These are phyloP conservation scores for Sceliomorpha sp. DNA, from an alignment of 2,888 invertebrate species.

Conservation along the genomic window DNA sequence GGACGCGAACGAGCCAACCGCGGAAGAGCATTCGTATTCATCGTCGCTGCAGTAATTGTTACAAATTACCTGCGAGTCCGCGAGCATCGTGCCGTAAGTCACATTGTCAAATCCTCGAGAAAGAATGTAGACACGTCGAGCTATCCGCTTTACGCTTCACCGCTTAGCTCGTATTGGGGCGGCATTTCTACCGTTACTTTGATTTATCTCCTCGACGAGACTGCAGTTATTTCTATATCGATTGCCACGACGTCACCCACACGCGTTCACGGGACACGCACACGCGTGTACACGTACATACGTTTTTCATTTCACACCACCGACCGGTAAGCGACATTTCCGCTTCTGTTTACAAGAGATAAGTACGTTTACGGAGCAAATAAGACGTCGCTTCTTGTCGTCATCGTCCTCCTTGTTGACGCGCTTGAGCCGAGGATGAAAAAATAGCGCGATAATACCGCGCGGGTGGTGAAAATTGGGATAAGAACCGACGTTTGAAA, in stretches of 20 bases:
- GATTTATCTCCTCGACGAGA: conserved; percentile 2
- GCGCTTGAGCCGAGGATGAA: no score
- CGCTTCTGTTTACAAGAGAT: no score
- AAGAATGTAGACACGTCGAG: conserved; percentile 1
- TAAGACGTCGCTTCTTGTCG: not conserved
- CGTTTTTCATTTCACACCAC: conserved; percentile 6
- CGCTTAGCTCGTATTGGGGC: conserved; percentile 3
- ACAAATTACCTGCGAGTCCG: conserved; percentile 53
- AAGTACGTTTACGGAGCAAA: not conserved
- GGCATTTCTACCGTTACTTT: conserved; percentile 3
- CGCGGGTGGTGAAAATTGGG: no score
- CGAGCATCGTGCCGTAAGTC: conserved; percentile 10
- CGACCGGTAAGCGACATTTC: not conserved
- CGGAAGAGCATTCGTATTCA: conserved; percentile 48
- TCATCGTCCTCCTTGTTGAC: no score
- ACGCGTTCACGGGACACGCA: no score
- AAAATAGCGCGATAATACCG: no score
- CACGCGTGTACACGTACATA: no score
- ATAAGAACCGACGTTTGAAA: no score
- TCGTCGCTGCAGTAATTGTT: conserved; percentile 59
- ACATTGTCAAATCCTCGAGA: conserved; percentile 8
- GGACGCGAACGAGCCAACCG: not conserved
- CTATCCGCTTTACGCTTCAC: conserved; percentile 31
- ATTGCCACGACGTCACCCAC: conserved; percentile 7
- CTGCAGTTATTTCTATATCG: conserved; percentile 16